A percentile compares a stretch with the other conserved stretches of the same genome.
Evolutionary conservation across 2,113 vertebrate species (phyloP).

Genomic region (Suncus etruscus): DNA sequence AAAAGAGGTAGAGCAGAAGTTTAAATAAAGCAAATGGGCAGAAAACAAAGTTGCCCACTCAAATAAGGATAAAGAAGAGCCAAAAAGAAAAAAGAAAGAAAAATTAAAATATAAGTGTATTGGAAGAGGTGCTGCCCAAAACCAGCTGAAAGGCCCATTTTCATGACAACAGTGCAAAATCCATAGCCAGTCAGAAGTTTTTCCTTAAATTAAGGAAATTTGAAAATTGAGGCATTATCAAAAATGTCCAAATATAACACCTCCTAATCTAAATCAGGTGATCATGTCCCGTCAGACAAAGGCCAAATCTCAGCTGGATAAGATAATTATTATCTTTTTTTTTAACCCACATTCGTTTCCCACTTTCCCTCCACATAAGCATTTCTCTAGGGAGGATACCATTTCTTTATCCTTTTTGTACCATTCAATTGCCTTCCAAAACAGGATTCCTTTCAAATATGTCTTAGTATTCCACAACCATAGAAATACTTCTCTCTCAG

Average conservation of each 20-base stretch:
- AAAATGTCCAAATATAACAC: background rate
- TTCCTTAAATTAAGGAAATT: slow-evolving; percentile 6
- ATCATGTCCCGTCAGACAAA: background rate
- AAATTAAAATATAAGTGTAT: background rate
- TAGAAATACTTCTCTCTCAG: slow-evolving; percentile 22
- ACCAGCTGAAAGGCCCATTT: background rate
- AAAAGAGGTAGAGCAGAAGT: slow-evolving; percentile 67
- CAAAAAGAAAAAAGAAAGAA: background rate
- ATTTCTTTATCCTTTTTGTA: background rate
- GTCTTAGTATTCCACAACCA: background rate
- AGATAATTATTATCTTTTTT: background rate
- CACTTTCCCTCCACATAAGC: background rate
- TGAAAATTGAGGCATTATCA: background rate
- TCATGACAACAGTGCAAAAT: background rate
- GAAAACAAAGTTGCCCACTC: slow-evolving; percentile 23
- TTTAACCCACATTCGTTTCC: background rate
- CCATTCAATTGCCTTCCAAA: background rate
- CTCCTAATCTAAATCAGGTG: background rate
- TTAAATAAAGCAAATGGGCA: slow-evolving; percentile 76
- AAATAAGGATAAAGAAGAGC: slow-evolving; percentile 24
- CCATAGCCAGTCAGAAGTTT: background rate
- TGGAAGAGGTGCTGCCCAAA: background rate
- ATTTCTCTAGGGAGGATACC: background rate
- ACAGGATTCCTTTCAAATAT: slow-evolving; percentile 37
- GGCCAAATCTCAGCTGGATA: background rate